Conservation (phyloP, 2,888 invertebrate genomes). For the Cephus rjabovi region DNA sequence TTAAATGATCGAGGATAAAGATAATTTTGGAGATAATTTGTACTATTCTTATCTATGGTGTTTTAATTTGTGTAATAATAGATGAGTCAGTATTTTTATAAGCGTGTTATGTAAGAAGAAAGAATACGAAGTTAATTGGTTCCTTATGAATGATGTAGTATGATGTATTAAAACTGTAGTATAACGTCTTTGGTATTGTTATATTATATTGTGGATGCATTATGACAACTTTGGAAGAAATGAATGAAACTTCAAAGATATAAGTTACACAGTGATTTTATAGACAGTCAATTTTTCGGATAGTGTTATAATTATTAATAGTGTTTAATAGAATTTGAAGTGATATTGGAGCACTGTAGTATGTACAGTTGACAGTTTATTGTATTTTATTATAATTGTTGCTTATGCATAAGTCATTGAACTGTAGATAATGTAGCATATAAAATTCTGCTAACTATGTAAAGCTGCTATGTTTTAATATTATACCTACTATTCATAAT, state of each 20-base stretch:
- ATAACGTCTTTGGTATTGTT: too few species aligned
- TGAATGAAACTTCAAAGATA: not conserved
- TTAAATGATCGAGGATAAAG: not conserved
- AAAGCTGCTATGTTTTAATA: not conserved
- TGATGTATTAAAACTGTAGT: too few species aligned
- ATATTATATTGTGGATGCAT: too few species aligned
- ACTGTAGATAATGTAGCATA: not conserved
- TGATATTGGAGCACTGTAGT: not conserved
- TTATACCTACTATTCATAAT: not conserved
- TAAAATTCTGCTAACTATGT: not conserved
- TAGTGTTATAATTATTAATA: not conserved
- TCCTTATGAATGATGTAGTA: too few species aligned
- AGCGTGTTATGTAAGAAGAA: not conserved
- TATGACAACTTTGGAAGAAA: not conserved
- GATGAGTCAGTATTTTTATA: not conserved
- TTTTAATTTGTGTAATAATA: not conserved
- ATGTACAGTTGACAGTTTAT: not conserved
- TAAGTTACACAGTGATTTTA: too few species aligned
- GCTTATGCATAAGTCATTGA: not conserved
- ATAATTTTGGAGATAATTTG: not conserved
- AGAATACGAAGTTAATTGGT: too few species aligned
- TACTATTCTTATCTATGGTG: not conserved
- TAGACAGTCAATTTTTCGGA: too few species aligned
- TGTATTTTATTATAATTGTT: not conserved
- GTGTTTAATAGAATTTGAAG: not conserved